Conservation (phyloP, 2,888 invertebrate species). For the Allolobophora icterica region DNA sequence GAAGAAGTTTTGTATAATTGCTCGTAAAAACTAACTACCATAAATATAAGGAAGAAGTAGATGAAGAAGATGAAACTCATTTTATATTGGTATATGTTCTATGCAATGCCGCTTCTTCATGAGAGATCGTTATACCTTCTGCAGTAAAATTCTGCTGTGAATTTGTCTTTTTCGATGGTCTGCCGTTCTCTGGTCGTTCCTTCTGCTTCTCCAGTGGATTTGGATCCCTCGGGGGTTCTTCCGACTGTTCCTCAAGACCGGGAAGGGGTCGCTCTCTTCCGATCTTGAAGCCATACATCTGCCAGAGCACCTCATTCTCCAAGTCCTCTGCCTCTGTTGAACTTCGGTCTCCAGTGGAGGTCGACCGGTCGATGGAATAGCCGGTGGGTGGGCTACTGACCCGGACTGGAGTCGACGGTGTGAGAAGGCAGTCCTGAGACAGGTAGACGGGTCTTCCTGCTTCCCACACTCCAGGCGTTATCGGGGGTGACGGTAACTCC, state of each 20-base stretch:
- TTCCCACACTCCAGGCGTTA: slow-evolving; percentile 17
- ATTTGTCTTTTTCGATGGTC: not conserved
- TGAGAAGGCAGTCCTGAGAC: slow-evolving; percentile 6
- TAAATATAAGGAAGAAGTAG: not conserved
- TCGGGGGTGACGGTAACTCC: not conserved
- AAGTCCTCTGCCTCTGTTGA: not conserved
- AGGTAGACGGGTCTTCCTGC: not conserved
- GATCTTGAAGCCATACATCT: not conserved
- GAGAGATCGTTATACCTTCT: not conserved
- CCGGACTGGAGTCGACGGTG: not conserved
- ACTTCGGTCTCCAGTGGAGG: not conserved
- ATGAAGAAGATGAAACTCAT: too few species aligned
- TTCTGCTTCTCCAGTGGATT: not conserved
- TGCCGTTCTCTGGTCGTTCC: not conserved
- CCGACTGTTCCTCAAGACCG: not conserved
- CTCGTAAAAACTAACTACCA: not conserved
- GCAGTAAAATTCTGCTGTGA: not conserved
- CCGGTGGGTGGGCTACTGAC: not conserved
- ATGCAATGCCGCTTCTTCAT: not conserved
- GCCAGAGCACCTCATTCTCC: slow-evolving; percentile 5
- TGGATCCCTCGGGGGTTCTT: not conserved
- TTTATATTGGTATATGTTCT: not conserved
- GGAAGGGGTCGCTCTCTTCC: slow-evolving; percentile 11
- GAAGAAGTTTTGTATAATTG: too few species aligned
- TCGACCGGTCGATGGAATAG: not conserved